These are phyloP conservation scores for Cyclophora albipunctata DNA, from an alignment of 2,888 invertebrate species.

Conservation along the genomic window DNA sequence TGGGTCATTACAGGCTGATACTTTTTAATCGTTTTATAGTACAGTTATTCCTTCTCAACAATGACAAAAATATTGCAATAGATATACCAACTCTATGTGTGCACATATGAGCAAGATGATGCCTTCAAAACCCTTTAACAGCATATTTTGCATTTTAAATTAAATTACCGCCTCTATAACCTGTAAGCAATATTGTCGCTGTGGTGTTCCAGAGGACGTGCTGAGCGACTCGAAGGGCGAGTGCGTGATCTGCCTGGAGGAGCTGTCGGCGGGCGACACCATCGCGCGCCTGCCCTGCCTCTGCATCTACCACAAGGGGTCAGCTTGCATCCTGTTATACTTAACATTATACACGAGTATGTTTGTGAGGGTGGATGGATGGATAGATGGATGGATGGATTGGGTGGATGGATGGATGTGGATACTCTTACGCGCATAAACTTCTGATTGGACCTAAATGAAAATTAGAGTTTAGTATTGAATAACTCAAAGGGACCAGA, in stretches of 20 bases:
- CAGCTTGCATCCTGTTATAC: neutral
- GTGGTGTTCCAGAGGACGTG: slow-evolving; percentile 90
- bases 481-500: too few relatives aligned
- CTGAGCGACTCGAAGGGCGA: slow-evolving; percentile 97
- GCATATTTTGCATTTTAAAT: neutral
- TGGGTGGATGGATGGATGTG: too few relatives aligned
- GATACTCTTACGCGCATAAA: too few relatives aligned
- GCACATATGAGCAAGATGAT: neutral
- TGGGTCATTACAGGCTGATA: too few relatives aligned
- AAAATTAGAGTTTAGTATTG: too few relatives aligned
- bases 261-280: slow-evolving; percentile 94
- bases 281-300: slow-evolving; percentile 99
- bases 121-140: neutral
- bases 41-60: too few relatives aligned
- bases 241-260: slow-evolving; percentile 99
- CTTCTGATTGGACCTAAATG: too few relatives aligned
- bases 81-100: neutral
- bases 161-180: too few relatives aligned
- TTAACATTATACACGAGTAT: too few relatives aligned
- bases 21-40: too few relatives aligned
- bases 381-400: too few relatives aligned
- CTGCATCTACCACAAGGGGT: slow-evolving; percentile 99
- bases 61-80: too few relatives aligned
- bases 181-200: neutral
- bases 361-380: neutral